Evolutionary conservation across 2,888 invertebrate genomes (phyloP), one percentile per base, ranked within the genome.

Genomic region (Athetis lepigone): DNA sequence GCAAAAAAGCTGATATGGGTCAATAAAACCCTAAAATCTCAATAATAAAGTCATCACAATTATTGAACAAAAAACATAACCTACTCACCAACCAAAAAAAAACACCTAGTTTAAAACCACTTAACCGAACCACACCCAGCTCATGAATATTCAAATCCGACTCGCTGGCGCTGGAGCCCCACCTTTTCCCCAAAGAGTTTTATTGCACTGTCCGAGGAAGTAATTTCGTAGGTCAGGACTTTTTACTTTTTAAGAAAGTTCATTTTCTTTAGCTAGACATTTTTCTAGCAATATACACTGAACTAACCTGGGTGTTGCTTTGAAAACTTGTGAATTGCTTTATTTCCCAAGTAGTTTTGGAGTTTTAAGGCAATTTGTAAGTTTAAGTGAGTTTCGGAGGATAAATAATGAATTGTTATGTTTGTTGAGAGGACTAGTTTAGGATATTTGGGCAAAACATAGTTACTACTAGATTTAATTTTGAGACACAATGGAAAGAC

Each of bases 211-310:
- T 93, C 93, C 93, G 88, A 89, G 91, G 92, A 94, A 94, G 94
- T 93, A 94, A 94, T 94, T 94, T 93, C 89, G 94, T 92, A 92
- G 94, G 94, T 94, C 94, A 91, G 93, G 93, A 93, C 93, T 94
- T 92, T 62, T 90, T 92, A 93, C 92, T 92, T 93, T 92, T 93
- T 92, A 92, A 93, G 92, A 93, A 93, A 94, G 90, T 94, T 92
- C 91, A 92, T 93, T 94, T 92, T 88, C 86, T 86, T 85, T 80
- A 77, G 85, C 82, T 86, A 88, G 90, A 90, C 90, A 91, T 90
- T 92, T 89, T 91, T 90, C 86, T 86, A 85, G 86, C 83, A 83
- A 84, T 86, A 87, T 84, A 83, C 65, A 73, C 70, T n/a, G 49
- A 73, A 74, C 69, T 68, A 76, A 82, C 81, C 80, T 83, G 81